These are phyloP conservation scores for Lutraria rhynchaena DNA, from an alignment of 1,140 invertebrate genomes.

Conservation along the genomic window DNA sequence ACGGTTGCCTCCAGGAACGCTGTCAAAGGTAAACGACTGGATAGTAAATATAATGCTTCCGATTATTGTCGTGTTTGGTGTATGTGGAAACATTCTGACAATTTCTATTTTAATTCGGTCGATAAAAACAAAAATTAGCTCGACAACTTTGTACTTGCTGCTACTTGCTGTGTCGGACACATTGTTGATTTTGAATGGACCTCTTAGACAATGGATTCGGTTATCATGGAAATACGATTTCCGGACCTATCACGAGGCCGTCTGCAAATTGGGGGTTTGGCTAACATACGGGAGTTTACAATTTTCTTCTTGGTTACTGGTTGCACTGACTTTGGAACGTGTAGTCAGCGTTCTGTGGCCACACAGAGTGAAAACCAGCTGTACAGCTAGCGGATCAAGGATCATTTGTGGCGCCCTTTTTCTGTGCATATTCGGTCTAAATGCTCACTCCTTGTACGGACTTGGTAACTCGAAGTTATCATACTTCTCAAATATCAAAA, in stretches of 20 bases:
- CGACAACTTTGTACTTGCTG: slow-evolving; percentile 55
- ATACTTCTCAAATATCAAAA: slow-evolving; percentile 1
- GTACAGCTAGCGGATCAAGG: slow-evolving; percentile 12
- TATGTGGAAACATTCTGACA: slow-evolving; percentile 62
- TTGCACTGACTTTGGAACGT: slow-evolving; percentile 67
- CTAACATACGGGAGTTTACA: slow-evolving; percentile 59
- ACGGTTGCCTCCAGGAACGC: background rate
- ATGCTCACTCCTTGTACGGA: slow-evolving; percentile 50
- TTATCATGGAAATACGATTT: slow-evolving; percentile 61
- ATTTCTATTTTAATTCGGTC: slow-evolving; percentile 23
- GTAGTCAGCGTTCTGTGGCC: slow-evolving; percentile 65
- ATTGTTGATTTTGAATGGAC: slow-evolving; percentile 59
- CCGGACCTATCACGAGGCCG: slow-evolving; percentile 18
- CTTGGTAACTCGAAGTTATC: background rate
- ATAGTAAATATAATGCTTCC: slow-evolving; percentile 31
- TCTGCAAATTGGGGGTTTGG: slow-evolving; percentile 64
- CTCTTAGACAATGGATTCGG: slow-evolving; percentile 65
- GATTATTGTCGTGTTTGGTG: slow-evolving; percentile 60
- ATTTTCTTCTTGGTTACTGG: slow-evolving; percentile 68
- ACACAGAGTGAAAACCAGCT: slow-evolving; percentile 49
- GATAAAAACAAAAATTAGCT: background rate
- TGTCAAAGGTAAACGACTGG: background rate
- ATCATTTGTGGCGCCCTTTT: background rate
- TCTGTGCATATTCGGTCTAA: background rate
- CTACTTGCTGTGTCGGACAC: slow-evolving; percentile 63